These are phyloP conservation scores for Prosapia bicincta DNA, from an alignment of 2,888 invertebrate species.

Conservation along the genomic window DNA sequence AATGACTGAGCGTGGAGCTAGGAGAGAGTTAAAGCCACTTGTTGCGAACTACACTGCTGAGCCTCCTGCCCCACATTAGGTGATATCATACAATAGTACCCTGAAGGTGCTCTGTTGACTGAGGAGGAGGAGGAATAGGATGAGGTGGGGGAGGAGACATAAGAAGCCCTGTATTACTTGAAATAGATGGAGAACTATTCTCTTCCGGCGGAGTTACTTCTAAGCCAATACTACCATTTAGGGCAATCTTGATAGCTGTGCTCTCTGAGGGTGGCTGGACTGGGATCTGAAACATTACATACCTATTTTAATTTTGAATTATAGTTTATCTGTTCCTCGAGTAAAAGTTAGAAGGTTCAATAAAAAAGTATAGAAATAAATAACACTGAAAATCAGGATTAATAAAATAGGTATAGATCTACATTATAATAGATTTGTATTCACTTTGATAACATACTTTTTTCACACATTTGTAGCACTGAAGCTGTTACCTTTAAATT, in stretches of 20 bases:
- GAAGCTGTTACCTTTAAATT: too few relatives aligned
- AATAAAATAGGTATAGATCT: too few relatives aligned
- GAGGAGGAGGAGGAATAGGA: conserved; percentile 12
- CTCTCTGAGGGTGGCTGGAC: conserved; percentile 32
- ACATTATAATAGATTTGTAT: too few relatives aligned
- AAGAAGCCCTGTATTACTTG: conserved; percentile 49
- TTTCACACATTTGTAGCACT: too few relatives aligned
- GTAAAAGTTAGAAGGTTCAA: too few relatives aligned
- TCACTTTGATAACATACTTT: too few relatives aligned
- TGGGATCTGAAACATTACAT: conserved; percentile 27
- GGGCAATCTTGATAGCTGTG: conserved; percentile 66
- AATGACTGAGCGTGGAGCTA: conserved; percentile 24
- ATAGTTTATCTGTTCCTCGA: too few relatives aligned
- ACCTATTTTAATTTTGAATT: neutral
- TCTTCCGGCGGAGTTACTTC: conserved; percentile 74
- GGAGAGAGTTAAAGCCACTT: conserved; percentile 59
- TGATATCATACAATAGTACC: conserved; percentile 95
- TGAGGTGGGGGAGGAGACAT: conserved; percentile 36
- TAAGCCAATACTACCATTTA: conserved; percentile 82
- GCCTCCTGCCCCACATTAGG: conserved; percentile 88
- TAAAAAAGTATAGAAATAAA: too few relatives aligned
- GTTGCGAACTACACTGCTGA: conserved; percentile 71
- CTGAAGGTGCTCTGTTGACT: conserved; percentile 49
- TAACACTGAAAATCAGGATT: too few relatives aligned
- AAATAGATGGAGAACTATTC: conserved; percentile 39